These are phyloP conservation scores for Calosoma granatense DNA, from an alignment of 1,140 invertebrate species.

Conservation along the genomic window DNA sequence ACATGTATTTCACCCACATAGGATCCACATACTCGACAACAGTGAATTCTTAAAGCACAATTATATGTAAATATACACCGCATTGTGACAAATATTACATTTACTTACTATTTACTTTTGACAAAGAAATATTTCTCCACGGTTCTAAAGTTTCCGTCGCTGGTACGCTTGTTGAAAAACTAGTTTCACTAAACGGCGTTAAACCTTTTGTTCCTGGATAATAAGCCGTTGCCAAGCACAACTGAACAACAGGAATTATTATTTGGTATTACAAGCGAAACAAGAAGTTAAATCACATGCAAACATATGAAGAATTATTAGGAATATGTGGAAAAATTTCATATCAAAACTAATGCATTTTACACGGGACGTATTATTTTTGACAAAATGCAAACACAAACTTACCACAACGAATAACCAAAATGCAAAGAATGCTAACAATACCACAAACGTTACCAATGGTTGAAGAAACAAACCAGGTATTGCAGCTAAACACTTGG, in stretches of 20 bases:
- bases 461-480: constrained; percentile 83
- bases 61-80: neutral
- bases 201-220: constrained; percentile 27
- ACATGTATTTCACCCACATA: constrained; percentile 74
- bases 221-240: constrained; percentile 48
- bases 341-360: no score
- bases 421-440: constrained; percentile 71
- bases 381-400: constrained; percentile 18
- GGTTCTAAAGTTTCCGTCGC: constrained; percentile 8
- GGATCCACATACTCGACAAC: constrained; percentile 58
- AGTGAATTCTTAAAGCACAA: constrained; percentile 41
- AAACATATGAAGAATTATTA: no score
- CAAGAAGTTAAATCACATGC: no score
- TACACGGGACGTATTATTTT: constrained; percentile 5
- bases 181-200: constrained; percentile 11
- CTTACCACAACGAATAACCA: constrained; percentile 77
- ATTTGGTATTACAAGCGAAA: constrained; percentile 8
- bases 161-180: constrained; percentile 15
- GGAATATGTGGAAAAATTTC: no score
- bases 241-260: constrained; percentile 26
- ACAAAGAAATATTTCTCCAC: constrained; percentile 19
- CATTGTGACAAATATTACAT: neutral
- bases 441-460: constrained; percentile 68
- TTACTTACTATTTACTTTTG: constrained; percentile 22
- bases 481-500: constrained; percentile 69